Evolutionary conservation across 2,888 invertebrate species (phyloP).

Genomic region (Halictus quadricinctus): DNA sequence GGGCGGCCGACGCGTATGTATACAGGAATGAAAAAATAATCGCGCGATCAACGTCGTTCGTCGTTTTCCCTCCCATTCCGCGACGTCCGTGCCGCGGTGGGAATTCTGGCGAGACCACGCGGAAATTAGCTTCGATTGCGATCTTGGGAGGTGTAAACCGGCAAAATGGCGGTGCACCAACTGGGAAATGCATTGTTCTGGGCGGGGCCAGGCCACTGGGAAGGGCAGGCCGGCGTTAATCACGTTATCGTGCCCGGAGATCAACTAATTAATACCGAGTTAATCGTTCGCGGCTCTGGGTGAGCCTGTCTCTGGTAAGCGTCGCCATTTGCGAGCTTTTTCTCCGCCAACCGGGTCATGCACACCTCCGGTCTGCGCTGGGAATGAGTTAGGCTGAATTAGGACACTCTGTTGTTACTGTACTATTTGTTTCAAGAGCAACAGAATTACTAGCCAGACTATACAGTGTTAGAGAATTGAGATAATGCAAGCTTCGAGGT

Average conservation of each 20-base stretch:
- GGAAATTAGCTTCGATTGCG: constrained; percentile 63
- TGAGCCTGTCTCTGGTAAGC: constrained; percentile 18
- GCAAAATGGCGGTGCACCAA: constrained; percentile 67
- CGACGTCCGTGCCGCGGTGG: constrained; percentile 11
- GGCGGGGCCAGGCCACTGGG: constrained; percentile 59
- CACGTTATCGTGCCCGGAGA: constrained; percentile 63
- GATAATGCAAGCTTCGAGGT: background rate
- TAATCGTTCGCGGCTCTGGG: constrained; percentile 57
- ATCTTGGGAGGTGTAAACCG: constrained; percentile 70
- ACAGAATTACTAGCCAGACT: background rate
- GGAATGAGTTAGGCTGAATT: background rate
- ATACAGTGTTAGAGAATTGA: background rate
- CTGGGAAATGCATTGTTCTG: constrained; percentile 61
- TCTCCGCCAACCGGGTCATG: background rate
- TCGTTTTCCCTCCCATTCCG: constrained; percentile 8
- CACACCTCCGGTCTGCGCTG: background rate
- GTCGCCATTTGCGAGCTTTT: constrained; percentile 14
- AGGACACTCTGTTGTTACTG: background rate
- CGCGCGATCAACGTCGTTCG: constrained; percentile 17
- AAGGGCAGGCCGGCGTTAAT: constrained; percentile 62
- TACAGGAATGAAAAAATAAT: constrained; percentile 40
- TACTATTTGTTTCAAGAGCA: too few species aligned
- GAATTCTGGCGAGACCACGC: constrained; percentile 58
- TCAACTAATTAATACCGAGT: constrained; percentile 68
- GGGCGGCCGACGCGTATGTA: background rate